These are phyloP conservation scores for Sebastes reedi DNA, from an alignment of 2,797 vertebrate genomes.

Conservation along the genomic window DNA sequence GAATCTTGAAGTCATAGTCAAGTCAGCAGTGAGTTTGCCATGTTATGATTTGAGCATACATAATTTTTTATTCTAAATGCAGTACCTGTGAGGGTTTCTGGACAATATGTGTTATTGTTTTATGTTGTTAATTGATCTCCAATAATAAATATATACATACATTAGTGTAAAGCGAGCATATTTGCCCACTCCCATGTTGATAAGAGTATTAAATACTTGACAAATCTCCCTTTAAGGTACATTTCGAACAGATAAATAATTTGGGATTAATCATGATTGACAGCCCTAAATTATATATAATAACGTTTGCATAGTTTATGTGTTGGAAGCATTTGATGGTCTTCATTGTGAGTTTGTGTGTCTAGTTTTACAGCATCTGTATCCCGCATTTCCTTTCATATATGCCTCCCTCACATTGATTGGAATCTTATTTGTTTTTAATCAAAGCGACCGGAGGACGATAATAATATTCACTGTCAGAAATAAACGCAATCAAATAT, in stretches of 20 bases:
- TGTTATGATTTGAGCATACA: too few species aligned
- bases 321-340: slow-evolving; percentile 25
- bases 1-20: too few species aligned
- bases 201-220: too few species aligned
- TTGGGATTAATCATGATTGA: too few species aligned
- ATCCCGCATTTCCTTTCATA: slow-evolving; percentile 68
- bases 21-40: too few species aligned
- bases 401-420: slow-evolving; percentile 63
- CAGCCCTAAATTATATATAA: background rate
- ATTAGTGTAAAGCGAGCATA: accelerated
- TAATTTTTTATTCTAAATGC: too few species aligned
- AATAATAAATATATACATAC: too few species aligned
- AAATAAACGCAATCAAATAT: slow-evolving; percentile 80
- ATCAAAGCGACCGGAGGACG: slow-evolving; percentile 79
- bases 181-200: too few species aligned
- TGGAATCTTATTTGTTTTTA: slow-evolving; percentile 79
- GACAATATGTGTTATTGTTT: accelerated
- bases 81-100: too few species aligned
- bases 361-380: slow-evolving; percentile 31
- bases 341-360: slow-evolving; percentile 33
- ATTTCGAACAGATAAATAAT: too few species aligned
- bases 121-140: too few species aligned
- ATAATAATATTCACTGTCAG: slow-evolving; percentile 79
- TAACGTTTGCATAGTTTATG: background rate
- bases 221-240: too few species aligned